phyloP scores from a whole-genome alignment of 2,797 vertebrate genomes.

The Sarcophilus harrisii region DNA sequence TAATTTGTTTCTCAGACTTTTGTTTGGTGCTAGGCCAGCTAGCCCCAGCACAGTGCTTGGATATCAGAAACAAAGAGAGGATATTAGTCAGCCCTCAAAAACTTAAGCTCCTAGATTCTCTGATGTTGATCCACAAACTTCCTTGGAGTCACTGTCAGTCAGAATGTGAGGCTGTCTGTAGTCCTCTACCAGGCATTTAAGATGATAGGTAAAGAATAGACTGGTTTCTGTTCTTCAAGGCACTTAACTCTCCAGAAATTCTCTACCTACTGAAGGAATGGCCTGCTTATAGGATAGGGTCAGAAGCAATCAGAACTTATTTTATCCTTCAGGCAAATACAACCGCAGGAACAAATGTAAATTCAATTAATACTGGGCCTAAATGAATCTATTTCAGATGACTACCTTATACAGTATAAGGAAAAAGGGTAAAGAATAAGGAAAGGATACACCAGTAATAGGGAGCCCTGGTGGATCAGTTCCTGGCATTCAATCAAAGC shows the following conservation, averaged over 20 bases:
- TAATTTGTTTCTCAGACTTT: background rate
- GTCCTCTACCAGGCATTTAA: background rate
- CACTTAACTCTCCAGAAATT: background rate
- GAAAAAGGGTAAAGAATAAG: background rate
- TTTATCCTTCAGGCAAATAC: background rate
- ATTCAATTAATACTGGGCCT: background rate
- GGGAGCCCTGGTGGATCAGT: background rate
- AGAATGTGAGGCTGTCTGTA: background rate
- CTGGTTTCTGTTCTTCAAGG: background rate
- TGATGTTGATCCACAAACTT: rapidly evolving
- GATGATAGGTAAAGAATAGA: background rate
- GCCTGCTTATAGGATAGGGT: background rate
- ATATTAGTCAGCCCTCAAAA: background rate
- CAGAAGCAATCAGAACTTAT: background rate
- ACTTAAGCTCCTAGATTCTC: background rate
- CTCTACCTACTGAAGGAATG: background rate
- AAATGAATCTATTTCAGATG: background rate
- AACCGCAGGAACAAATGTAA: background rate
- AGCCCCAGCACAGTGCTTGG: background rate
- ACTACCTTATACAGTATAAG: background rate
- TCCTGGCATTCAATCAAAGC: slow-evolving; percentile 14
- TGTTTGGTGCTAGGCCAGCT: background rate
- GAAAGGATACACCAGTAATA: background rate
- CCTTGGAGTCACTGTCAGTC: background rate
- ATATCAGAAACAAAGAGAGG: background rate